A percentile compares a stretch with the other conserved stretches of the same genome.
These are phyloP conservation scores for Brenthis hecate DNA, from an alignment of 2,888 invertebrate species.

Conservation along the genomic window DNA sequence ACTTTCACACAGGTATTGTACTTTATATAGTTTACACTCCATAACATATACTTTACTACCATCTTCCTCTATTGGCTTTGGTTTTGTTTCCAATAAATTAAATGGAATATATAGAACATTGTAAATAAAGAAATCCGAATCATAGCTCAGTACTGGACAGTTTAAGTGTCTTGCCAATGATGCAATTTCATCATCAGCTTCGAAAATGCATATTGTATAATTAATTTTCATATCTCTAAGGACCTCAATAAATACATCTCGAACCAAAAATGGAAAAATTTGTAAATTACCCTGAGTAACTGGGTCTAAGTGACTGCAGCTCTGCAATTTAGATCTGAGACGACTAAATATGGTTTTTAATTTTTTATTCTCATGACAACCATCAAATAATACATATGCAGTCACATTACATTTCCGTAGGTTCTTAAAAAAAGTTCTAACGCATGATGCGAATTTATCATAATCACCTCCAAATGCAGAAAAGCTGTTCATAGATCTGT, in stretches of 20 bases:
- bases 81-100: slow-evolving; percentile 83
- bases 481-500: slow-evolving; percentile 82
- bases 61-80: slow-evolving; percentile 53
- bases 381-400: slow-evolving; percentile 90
- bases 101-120: slow-evolving; percentile 92
- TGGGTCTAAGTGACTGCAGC: slow-evolving; percentile 81
- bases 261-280: slow-evolving; percentile 89
- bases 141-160: slow-evolving; percentile 95
- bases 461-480: slow-evolving; percentile 94
- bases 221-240: slow-evolving; percentile 84
- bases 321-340: slow-evolving; percentile 82
- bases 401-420: slow-evolving; percentile 87
- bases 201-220: slow-evolving; percentile 89
- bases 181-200: slow-evolving; percentile 95
- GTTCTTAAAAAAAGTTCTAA: slow-evolving; percentile 86
- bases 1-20: slow-evolving; percentile 85
- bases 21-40: slow-evolving; percentile 87
- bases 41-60: slow-evolving; percentile 67
- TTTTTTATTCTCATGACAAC: slow-evolving; percentile 88
- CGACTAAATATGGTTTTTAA: slow-evolving; percentile 84
- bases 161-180: slow-evolving; percentile 88
- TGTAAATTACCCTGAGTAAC: slow-evolving; percentile 77
- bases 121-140: slow-evolving; percentile 97
- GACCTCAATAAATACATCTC: slow-evolving; percentile 88
- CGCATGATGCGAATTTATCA: slow-evolving; percentile 86